These are phyloP conservation scores for Cinclus cinclus DNA, from an alignment of 2,113 vertebrate species.

Conservation along the genomic window DNA sequence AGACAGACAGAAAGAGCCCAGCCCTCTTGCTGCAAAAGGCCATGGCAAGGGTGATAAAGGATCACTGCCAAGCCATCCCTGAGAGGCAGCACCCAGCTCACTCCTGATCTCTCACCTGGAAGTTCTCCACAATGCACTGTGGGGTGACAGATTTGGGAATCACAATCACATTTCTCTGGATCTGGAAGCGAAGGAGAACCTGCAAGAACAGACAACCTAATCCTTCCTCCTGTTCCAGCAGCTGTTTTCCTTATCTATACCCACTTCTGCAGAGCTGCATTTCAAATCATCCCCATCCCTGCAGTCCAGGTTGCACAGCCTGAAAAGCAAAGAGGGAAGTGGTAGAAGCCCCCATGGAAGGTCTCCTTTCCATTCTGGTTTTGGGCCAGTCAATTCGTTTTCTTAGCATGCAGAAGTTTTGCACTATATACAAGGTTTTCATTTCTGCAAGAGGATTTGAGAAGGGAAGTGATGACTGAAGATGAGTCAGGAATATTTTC, in stretches of 20 bases:
- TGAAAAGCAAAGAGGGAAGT: neutral
- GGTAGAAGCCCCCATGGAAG: neutral
- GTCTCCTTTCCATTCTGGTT: neutral
- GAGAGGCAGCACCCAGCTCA: neutral
- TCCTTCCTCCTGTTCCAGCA: neutral
- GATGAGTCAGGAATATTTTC: neutral
- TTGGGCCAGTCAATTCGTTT: neutral
- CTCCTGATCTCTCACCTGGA: conserved; percentile 72
- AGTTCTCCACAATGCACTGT: conserved; percentile 87
- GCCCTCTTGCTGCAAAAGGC: neutral
- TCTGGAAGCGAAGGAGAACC: conserved; percentile 89
- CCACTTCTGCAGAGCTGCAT: neutral
- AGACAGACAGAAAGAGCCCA: neutral
- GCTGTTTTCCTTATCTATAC: neutral
- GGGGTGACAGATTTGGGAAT: conserved; percentile 92
- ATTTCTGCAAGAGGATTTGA: neutral
- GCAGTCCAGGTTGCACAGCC: neutral
- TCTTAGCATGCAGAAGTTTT: neutral
- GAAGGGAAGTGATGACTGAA: neutral
- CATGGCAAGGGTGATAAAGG: neutral
- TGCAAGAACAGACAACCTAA: neutral
- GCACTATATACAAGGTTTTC: neutral
- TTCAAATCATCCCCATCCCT: neutral
- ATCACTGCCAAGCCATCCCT: neutral
- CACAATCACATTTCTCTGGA: conserved; percentile 87